Conservation (phyloP, 23 tunicate species). For the Oikopleura vanhoeffeni region DNA sequence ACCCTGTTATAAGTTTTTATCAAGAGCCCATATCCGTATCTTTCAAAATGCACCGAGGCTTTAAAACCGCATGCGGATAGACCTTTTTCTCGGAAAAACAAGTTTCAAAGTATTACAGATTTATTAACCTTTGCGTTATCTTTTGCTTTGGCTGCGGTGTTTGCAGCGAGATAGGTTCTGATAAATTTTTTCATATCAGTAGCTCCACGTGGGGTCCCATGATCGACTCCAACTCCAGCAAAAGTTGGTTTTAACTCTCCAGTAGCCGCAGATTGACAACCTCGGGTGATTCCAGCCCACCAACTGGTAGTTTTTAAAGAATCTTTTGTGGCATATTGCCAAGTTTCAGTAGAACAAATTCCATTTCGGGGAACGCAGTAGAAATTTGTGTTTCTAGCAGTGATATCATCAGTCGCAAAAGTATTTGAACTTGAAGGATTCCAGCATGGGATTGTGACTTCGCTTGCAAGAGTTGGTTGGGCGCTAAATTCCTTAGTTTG, state of each 20-base stretch:
- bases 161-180: background rate
- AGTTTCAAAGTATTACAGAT: no score
- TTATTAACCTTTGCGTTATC: background rate
- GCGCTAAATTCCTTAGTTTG: background rate
- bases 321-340: background rate
- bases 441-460: background rate
- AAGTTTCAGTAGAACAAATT: background rate
- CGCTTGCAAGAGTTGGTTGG: background rate
- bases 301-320: background rate
- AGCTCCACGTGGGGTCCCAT: background rate
- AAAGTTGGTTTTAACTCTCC: background rate
- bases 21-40: no score
- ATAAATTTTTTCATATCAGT: background rate
- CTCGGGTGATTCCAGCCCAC: background rate
- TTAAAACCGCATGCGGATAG: no score
- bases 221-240: background rate
- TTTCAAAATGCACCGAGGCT: no score
- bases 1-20: no score
- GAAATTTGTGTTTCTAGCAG: background rate
- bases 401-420: background rate
- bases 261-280: background rate
- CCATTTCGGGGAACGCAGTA: background rate
- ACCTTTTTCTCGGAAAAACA: no score
- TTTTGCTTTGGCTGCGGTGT: background rate
- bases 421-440: background rate